Conservation (phyloP, 2,888 invertebrate species). For the Drosophila kuntzei region DNA sequence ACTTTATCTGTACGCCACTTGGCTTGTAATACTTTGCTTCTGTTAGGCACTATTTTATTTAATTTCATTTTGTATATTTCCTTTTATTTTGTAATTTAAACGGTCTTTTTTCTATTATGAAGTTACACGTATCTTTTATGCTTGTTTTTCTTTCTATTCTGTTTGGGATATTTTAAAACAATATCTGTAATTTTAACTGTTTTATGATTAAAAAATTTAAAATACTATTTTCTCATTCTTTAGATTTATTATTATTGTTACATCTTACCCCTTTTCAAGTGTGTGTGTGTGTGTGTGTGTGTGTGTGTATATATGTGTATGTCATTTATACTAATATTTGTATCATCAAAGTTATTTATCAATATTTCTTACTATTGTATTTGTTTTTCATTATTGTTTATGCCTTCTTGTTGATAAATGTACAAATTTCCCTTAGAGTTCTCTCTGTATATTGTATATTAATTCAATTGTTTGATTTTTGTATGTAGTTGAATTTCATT, state of each 20-base stretch:
- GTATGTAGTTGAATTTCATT: slow-evolving; percentile 51
- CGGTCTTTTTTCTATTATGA: slow-evolving; percentile 18
- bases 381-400: slow-evolving; percentile 50
- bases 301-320: slow-evolving; percentile 6
- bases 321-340: slow-evolving; percentile 41
- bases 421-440: slow-evolving; percentile 44
- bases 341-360: slow-evolving; percentile 38
- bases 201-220: slow-evolving; percentile 41
- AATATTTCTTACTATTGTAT: slow-evolving; percentile 44
- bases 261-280: slow-evolving; percentile 53
- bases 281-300: slow-evolving; percentile 20
- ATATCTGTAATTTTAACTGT: slow-evolving; percentile 31
- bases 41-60: slow-evolving; percentile 71
- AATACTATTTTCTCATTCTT: slow-evolving; percentile 41
- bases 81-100: not conserved
- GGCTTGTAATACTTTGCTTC: slow-evolving; percentile 69
- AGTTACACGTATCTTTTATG: slow-evolving; percentile 17
- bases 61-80: slow-evolving; percentile 9
- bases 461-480: slow-evolving; percentile 16
- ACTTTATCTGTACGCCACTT: slow-evolving; percentile 36
- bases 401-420: slow-evolving; percentile 51
- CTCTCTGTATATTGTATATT: slow-evolving; percentile 14
- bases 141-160: slow-evolving; percentile 1
- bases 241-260: slow-evolving; percentile 59
- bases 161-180: slow-evolving; percentile 9